Conservation (phyloP, 2,888 invertebrate species). For the Eilema caniola region DNA sequence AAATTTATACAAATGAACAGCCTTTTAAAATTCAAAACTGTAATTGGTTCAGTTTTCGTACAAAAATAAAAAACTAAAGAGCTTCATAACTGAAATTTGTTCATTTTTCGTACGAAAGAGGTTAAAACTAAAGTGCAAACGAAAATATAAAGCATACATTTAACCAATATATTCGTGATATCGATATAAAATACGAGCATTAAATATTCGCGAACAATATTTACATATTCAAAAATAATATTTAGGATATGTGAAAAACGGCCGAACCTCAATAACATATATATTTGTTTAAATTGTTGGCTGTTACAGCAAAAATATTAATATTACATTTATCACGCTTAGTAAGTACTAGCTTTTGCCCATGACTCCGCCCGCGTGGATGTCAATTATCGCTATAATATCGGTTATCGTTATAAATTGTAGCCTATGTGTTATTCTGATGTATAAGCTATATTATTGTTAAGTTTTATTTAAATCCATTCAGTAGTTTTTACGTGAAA, state of each 20-base stretch:
- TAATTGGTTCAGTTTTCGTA: neutral
- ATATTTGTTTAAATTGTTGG: slow-evolving; percentile 13
- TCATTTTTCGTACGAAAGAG: neutral
- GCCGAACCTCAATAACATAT: slow-evolving; percentile 23
- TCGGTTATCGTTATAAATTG: too few species aligned
- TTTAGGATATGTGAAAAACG: slow-evolving; percentile 19
- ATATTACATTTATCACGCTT: neutral
- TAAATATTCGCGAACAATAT: slow-evolving; percentile 8
- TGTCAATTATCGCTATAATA: too few species aligned
- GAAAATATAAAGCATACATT: neutral
- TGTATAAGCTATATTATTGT: too few species aligned
- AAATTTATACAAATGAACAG: neutral
- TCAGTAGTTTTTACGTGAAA: too few species aligned
- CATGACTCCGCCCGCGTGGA: too few species aligned
- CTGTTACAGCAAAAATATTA: neutral
- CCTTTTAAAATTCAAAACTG: neutral
- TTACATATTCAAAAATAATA: slow-evolving; percentile 11
- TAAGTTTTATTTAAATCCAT: too few species aligned
- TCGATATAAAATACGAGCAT: slow-evolving; percentile 1
- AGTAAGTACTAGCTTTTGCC: too few species aligned
- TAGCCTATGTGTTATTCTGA: too few species aligned
- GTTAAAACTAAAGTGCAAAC: neutral
- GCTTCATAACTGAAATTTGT: neutral
- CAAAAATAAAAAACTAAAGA: neutral
- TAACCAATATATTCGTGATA: neutral